A percentile compares a stretch with the other conserved stretches of the same genome.
phyloP scores from a whole-genome alignment of 2,888 invertebrate species.

The Perizoma flavofasciatum region DNA sequence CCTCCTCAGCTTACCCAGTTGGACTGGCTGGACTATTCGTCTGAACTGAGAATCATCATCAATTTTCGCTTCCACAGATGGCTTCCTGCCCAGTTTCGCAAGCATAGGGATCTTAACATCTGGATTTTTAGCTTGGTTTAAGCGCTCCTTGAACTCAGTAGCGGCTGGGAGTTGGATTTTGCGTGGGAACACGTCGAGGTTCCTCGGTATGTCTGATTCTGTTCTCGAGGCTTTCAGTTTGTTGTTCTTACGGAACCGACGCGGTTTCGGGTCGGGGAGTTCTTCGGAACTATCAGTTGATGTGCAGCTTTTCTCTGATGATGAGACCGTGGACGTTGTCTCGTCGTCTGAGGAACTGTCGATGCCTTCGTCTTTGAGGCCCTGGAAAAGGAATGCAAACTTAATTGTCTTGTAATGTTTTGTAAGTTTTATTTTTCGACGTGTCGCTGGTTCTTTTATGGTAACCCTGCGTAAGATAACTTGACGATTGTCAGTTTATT shows the following conservation, averaged over 20 bases:
- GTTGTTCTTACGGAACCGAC: conserved; percentile 72
- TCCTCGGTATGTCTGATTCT: conserved; percentile 70
- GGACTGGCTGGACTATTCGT: conserved; percentile 74
- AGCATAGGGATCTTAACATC: conserved; percentile 67
- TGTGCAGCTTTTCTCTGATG: conserved; percentile 78
- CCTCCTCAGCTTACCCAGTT: conserved; percentile 68
- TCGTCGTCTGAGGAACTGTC: conserved; percentile 81
- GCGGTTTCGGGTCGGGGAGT: conserved; percentile 63
- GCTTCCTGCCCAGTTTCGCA: conserved; percentile 67
- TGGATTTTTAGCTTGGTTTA: conserved; percentile 65
- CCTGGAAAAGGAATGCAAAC: conserved; percentile 55
- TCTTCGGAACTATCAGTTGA: conserved; percentile 78
- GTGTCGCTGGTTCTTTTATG: no score
- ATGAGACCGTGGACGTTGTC: conserved; percentile 73
- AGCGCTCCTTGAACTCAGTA: conserved; percentile 55
- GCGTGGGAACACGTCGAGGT: conserved; percentile 57
- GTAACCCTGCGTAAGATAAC: conserved; percentile 1
- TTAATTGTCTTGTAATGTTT: conserved; percentile 2
- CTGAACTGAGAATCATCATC: conserved; percentile 68
- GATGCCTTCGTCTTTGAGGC: conserved; percentile 81
- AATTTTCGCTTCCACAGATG: conserved; percentile 61
- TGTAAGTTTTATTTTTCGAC: no score
- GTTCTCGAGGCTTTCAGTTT: conserved; percentile 74
- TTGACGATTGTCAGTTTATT: neutral
- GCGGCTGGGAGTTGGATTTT: conserved; percentile 56